Percentiles rank a stretch among this genome's conserved stretches.
Conservation (phyloP, 2,113 vertebrate species). For the Notarius quadriscutis region DNA sequence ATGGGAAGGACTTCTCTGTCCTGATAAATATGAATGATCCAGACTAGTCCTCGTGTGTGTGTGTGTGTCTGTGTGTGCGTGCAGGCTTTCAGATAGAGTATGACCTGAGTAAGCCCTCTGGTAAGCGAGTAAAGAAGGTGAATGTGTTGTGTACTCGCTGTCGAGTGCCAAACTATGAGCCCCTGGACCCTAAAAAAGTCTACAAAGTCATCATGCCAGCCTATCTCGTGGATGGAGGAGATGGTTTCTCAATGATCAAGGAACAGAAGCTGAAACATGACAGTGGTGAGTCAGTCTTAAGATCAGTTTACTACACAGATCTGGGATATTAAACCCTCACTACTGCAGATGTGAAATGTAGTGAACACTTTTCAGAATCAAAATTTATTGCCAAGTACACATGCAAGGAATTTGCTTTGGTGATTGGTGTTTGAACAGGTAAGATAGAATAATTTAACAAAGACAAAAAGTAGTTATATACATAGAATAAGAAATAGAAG, state of each 20-base stretch:
- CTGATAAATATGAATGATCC: neutral
- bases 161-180: slow-evolving; percentile 78
- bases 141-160: slow-evolving; percentile 83
- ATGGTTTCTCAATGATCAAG: slow-evolving; percentile 81
- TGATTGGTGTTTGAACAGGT: too few relatives aligned
- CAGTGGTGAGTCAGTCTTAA: slow-evolving; percentile 77
- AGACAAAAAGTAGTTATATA: too few relatives aligned
- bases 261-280: slow-evolving; percentile 77
- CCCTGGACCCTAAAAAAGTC: slow-evolving; percentile 66
- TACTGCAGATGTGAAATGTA: neutral
- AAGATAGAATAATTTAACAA: too few relatives aligned
- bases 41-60: neutral
- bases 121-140: slow-evolving; percentile 73
- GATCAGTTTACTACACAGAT: neutral
- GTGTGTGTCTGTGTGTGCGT: slow-evolving; percentile 27
- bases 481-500: too few relatives aligned
- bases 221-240: slow-evolving; percentile 82
- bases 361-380: neutral
- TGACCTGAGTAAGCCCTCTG: slow-evolving; percentile 71
- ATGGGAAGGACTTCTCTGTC: neutral
- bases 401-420: too few relatives aligned
- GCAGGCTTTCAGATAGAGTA: slow-evolving; percentile 84
- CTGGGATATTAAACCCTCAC: neutral
- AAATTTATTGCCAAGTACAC: neutral
- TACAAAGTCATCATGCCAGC: slow-evolving; percentile 82